phyloP scores from a whole-genome alignment of 1,140 invertebrate genomes.

The Drosophila sucinea region DNA sequence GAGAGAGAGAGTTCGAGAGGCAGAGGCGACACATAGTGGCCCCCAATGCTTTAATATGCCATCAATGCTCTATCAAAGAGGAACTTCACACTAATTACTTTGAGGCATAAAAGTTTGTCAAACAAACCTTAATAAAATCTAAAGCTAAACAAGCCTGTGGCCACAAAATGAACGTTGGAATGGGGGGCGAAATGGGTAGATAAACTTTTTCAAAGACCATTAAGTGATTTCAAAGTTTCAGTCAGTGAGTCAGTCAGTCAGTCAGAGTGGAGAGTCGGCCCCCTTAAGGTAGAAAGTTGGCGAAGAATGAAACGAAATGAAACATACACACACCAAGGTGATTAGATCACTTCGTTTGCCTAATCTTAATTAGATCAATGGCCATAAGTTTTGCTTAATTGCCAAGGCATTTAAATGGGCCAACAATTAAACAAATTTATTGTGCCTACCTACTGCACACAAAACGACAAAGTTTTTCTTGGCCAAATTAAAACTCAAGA shows the following conservation, averaged over 20 bases:
- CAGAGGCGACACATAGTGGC: background rate
- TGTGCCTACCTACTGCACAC: background rate
- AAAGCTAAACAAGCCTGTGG: slow-evolving; percentile 50
- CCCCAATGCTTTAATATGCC: slow-evolving; percentile 39
- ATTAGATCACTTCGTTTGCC: slow-evolving; percentile 11
- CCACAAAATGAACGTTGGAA: slow-evolving; percentile 32
- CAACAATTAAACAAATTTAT: slow-evolving; percentile 11
- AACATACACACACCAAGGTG: slow-evolving; percentile 9
- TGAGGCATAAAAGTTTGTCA: slow-evolving; percentile 49
- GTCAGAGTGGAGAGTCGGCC: no score
- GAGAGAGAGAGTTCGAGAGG: background rate
- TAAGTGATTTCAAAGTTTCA: slow-evolving; percentile 71
- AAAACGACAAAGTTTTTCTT: background rate
- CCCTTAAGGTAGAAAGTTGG: slow-evolving; percentile 1
- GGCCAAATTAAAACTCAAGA: background rate
- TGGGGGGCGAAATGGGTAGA: slow-evolving; percentile 10
- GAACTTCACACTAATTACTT: slow-evolving; percentile 55
- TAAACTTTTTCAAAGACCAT: slow-evolving; percentile 54
- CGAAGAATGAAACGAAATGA: background rate
- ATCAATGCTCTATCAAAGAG: slow-evolving; percentile 58
- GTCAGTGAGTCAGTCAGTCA: background rate
- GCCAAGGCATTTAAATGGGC: slow-evolving; percentile 6
- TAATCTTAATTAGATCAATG: slow-evolving; percentile 11
- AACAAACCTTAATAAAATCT: slow-evolving; percentile 60
- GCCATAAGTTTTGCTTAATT: slow-evolving; percentile 11